Evolutionary conservation across 2,888 invertebrate species (phyloP).

Genomic region (Drosophila anomelani): DNA sequence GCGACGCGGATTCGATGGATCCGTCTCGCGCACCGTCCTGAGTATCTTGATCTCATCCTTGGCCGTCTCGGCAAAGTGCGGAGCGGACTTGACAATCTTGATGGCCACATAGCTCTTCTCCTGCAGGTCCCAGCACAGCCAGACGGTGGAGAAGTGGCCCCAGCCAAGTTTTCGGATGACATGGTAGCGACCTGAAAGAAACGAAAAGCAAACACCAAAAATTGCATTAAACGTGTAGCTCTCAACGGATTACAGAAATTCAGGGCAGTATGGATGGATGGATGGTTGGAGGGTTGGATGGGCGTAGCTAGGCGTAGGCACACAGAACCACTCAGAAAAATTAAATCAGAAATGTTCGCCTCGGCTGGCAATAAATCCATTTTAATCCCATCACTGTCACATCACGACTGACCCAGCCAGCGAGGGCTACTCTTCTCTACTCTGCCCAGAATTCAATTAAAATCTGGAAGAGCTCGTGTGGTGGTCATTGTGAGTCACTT

Average conservation of each 20-base stretch:
- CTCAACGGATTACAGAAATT: constrained; percentile 15
- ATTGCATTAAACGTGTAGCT: constrained; percentile 12
- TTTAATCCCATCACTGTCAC: constrained; percentile 46
- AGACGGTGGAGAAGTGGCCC: constrained; percentile 99
- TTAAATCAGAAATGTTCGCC: constrained; percentile 75
- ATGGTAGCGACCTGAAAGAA: constrained; percentile 83
- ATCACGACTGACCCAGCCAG: constrained; percentile 40
- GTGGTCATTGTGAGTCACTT: constrained; percentile 9
- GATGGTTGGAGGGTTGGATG: not conserved
- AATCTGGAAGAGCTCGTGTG: constrained; percentile 11
- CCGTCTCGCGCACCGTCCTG: constrained; percentile 97
- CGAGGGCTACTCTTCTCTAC: constrained; percentile 3
- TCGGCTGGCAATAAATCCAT: constrained; percentile 78
- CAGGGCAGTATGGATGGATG: not conserved
- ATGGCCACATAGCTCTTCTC: constrained; percentile 98
- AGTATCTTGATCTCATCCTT: constrained; percentile 99
- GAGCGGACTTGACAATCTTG: constrained; percentile 99
- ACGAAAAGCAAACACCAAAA: not conserved
- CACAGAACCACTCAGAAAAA: constrained; percentile 66
- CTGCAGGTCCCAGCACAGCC: constrained; percentile 99
- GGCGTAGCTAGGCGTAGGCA: not conserved
- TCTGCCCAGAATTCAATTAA: constrained; percentile 38
- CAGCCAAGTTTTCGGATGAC: constrained; percentile 92
- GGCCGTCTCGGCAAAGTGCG: constrained; percentile 99
- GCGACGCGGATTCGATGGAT: constrained; percentile 95